A percentile compares a stretch with the other conserved stretches of the same genome.
These are phyloP conservation scores for Drosophila nebulosa DNA, from an alignment of 1,140 invertebrate species.

Conservation along the genomic window DNA sequence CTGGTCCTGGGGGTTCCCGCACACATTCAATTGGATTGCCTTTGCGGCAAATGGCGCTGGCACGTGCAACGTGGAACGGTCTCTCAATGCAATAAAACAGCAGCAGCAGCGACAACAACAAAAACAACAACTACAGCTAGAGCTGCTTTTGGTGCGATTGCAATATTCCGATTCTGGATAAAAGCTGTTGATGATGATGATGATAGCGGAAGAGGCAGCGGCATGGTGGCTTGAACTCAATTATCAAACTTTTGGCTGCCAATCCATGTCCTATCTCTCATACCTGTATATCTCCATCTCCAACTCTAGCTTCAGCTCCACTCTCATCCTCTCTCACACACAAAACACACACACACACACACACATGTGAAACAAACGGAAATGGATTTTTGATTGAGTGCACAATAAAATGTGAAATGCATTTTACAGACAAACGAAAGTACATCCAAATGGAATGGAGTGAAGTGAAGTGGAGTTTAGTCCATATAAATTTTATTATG, in stretches of 20 bases:
- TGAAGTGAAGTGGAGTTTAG: constrained; percentile 42
- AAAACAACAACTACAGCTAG: too few species aligned
- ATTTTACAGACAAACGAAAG: constrained; percentile 56
- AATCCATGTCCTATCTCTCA: constrained; percentile 42
- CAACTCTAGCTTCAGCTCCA: too few species aligned
- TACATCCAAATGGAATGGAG: constrained; percentile 1
- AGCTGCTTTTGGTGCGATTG: constrained; percentile 40
- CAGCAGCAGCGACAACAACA: too few species aligned
- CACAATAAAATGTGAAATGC: constrained; percentile 78
- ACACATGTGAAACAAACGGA: constrained; percentile 63
- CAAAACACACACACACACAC: too few species aligned
- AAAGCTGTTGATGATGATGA: constrained; percentile 62
- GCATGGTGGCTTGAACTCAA: constrained; percentile 67
- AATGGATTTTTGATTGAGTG: constrained; percentile 79
- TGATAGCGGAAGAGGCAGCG: not conserved
- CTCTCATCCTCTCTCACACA: too few species aligned
- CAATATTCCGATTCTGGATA: constrained; percentile 40
- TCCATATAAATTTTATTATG: constrained; percentile 45
- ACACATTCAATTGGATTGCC: constrained; percentile 53
- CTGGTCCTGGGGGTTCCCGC: not conserved
- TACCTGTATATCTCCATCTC: constrained; percentile 17
- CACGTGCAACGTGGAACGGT: constrained; percentile 51
- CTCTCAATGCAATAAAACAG: constrained; percentile 5
- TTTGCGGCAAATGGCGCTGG: constrained; percentile 37
- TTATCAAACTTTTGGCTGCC: constrained; percentile 74